phyloP scores from a whole-genome alignment of 2,888 invertebrate genomes.

The Tiliacea aurago region DNA sequence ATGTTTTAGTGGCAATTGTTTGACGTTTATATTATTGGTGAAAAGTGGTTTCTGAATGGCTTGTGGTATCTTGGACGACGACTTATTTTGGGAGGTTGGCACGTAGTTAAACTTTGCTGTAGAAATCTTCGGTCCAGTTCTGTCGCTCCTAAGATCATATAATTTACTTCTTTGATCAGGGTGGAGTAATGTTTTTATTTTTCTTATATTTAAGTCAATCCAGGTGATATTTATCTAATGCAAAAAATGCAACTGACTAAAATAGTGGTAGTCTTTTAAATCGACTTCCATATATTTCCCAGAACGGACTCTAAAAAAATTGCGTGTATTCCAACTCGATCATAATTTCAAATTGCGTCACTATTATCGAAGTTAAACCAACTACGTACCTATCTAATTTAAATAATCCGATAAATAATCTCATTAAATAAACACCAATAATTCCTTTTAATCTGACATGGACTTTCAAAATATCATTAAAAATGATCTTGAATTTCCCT shows the following conservation, averaged over 20 bases:
- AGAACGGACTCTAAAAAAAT: slow-evolving; percentile 40
- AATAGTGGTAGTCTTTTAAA: slow-evolving; percentile 37
- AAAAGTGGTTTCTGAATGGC: slow-evolving; percentile 15
- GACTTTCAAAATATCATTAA: slow-evolving; percentile 77
- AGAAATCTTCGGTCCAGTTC: not conserved
- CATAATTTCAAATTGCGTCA: slow-evolving; percentile 64
- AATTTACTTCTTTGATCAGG: not conserved
- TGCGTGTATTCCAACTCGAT: slow-evolving; percentile 33
- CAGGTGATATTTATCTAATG: slow-evolving; percentile 12
- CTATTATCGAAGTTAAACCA: slow-evolving; percentile 52
- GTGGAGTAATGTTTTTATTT: not conserved
- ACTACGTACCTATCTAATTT: slow-evolving; percentile 52
- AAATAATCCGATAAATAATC: slow-evolving; percentile 68
- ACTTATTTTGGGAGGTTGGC: not conserved
- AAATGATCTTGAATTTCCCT: slow-evolving; percentile 68
- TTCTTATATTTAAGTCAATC: not conserved
- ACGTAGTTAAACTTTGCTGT: not conserved
- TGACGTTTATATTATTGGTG: slow-evolving; percentile 33
- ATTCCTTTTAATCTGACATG: slow-evolving; percentile 74
- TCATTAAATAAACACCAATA: slow-evolving; percentile 69
- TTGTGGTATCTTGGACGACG: slow-evolving; percentile 1
- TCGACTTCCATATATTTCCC: slow-evolving; percentile 25
- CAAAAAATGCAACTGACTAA: slow-evolving; percentile 1
- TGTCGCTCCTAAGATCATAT: too few relatives aligned
- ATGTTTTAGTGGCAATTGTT: slow-evolving; percentile 28